These are phyloP conservation scores for Clavelina lepadiformis DNA, from an alignment of 23 tunicate genomes.

Conservation along the genomic window DNA sequence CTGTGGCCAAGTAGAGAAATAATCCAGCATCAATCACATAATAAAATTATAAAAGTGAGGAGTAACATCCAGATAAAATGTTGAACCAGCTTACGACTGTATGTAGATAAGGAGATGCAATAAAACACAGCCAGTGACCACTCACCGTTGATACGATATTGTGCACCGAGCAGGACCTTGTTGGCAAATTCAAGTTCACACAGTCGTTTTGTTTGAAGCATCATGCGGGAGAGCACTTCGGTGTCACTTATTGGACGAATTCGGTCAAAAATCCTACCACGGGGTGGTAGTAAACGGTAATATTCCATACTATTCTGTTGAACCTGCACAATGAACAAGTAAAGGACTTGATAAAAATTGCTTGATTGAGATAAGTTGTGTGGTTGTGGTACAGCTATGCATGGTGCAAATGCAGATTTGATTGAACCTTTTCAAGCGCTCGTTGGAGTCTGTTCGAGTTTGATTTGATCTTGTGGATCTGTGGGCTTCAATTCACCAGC, in stretches of 20 bases:
- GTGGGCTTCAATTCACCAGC: constrained; percentile 51
- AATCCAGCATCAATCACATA: too few relatives aligned
- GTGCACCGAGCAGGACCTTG: constrained; percentile 93
- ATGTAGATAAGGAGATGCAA: constrained; percentile 39
- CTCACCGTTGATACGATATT: constrained; percentile 93
- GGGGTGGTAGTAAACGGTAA: constrained; percentile 94
- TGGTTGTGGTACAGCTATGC: too few relatives aligned
- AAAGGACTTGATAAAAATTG: too few relatives aligned
- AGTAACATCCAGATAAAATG: too few relatives aligned
- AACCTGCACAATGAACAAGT: too few relatives aligned
- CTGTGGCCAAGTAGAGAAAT: too few relatives aligned
- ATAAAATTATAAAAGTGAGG: too few relatives aligned
- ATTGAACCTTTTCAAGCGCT: constrained; percentile 75
- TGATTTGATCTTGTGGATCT: constrained; percentile 88
- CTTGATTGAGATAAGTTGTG: too few relatives aligned
- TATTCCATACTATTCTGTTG: constrained; percentile 86
- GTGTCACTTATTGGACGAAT: constrained; percentile 79
- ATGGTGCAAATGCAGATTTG: too few relatives aligned
- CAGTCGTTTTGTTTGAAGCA: constrained; percentile 72
- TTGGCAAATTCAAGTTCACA: constrained; percentile 92
- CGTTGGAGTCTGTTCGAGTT: constrained; percentile 74
- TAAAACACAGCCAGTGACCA: too few relatives aligned
- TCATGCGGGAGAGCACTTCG: constrained; percentile 31
- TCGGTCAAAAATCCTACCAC: constrained; percentile 89
- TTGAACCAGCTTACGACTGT: constrained; percentile 37